A percentile compares a stretch with the other conserved stretches of the same genome.
Conservation (phyloP, 2,888 invertebrate genomes). For the Stenoptilia bipunctidactyla region DNA sequence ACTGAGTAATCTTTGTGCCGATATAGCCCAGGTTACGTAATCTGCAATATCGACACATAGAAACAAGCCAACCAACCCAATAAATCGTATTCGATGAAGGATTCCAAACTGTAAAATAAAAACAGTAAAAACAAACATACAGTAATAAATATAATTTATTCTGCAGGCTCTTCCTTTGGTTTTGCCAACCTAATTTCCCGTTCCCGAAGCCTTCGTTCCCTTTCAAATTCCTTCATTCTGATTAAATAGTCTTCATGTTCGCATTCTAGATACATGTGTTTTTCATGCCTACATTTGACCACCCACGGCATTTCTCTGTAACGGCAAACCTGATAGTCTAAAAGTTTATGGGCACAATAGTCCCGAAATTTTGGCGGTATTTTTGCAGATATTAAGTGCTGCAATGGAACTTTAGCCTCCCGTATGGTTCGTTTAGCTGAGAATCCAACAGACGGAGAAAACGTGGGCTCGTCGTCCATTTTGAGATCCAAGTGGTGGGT, state of each 20-base stretch:
- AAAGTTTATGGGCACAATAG: slow-evolving; percentile 83
- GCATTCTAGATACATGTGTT: slow-evolving; percentile 80
- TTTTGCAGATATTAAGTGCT: slow-evolving; percentile 81
- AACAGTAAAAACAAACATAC: no score
- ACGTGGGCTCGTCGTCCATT: slow-evolving; percentile 67
- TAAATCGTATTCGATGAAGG: no score
- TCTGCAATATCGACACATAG: no score
- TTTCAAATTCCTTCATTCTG: slow-evolving; percentile 54
- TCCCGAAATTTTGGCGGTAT: slow-evolving; percentile 78
- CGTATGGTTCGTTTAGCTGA: slow-evolving; percentile 75
- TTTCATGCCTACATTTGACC: slow-evolving; percentile 77
- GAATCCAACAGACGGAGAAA: slow-evolving; percentile 79
- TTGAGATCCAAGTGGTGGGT: slow-evolving; percentile 32
- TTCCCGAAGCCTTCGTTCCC: slow-evolving; percentile 39
- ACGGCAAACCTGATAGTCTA: slow-evolving; percentile 78
- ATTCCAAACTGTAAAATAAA: no score
- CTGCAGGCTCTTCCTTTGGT: no score
- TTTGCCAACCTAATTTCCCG: slow-evolving; percentile 34
- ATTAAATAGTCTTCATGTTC: slow-evolving; percentile 83
- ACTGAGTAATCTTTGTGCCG: no score
- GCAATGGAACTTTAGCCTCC: slow-evolving; percentile 77
- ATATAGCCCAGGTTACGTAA: no score
- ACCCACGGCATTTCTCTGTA: slow-evolving; percentile 76
- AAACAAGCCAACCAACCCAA: no score
- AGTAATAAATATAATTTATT: no score